A percentile compares a stretch with the other conserved stretches of the same genome.
Conservation (phyloP, 2,797 vertebrate species). For the Etheostoma perlongum region DNA sequence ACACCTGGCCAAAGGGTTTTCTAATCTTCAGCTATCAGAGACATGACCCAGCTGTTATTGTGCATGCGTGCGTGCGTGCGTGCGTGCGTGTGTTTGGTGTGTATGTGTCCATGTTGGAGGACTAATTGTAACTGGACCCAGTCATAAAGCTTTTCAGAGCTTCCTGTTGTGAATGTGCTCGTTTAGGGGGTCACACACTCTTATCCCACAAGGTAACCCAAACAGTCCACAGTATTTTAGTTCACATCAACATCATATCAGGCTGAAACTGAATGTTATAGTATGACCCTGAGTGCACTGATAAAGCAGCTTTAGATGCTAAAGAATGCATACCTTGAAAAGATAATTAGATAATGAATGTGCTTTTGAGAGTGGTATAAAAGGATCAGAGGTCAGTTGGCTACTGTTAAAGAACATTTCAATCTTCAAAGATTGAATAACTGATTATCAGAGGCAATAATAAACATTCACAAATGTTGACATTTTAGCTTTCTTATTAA, state of each 20-base stretch:
- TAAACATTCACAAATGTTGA: conserved; percentile 55
- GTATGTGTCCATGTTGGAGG: conserved; percentile 46
- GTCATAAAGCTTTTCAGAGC: conserved; percentile 59
- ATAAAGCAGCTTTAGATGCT: not conserved
- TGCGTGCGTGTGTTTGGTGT: conserved; percentile 12
- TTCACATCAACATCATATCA: conserved; percentile 3
- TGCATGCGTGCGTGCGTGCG: conserved; percentile 12
- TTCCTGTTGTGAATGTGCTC: conserved; percentile 72
- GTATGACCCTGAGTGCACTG: not conserved
- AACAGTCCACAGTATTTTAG: conserved; percentile 17
- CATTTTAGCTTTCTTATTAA: conserved; percentile 47
- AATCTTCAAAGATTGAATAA: conserved; percentile 41
- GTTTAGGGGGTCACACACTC: conserved; percentile 47
- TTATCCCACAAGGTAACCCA: conserved; percentile 49
- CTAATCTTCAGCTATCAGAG: conserved; percentile 28
- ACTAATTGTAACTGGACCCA: conserved; percentile 72
- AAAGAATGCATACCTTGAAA: not conserved
- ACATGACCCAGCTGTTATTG: conserved; percentile 54
- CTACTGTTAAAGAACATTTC: conserved; percentile 35
- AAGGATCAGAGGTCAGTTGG: conserved; percentile 30
- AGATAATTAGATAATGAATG: conserved; percentile 22
- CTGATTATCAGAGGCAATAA: conserved; percentile 14
- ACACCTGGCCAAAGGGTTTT: conserved; percentile 40
- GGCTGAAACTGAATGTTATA: not conserved
- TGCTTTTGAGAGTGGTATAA: conserved; percentile 33